A percentile compares a stretch with the other conserved stretches of the same genome.
Evolutionary conservation across 2,797 vertebrate species (phyloP).

Genomic region (Chaetophractus vellerosus): DNA sequence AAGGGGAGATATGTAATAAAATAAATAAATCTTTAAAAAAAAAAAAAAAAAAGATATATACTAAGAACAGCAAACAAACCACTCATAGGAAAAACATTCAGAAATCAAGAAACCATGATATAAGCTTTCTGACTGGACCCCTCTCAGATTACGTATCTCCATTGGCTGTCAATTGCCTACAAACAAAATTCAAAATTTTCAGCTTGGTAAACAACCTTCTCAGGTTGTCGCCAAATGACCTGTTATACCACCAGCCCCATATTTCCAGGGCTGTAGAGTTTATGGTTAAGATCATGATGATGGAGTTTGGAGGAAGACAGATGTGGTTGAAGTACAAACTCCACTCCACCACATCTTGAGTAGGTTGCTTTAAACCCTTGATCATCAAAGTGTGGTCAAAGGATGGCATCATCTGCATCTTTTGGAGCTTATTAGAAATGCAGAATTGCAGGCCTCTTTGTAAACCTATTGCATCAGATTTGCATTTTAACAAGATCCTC

Average conservation of each 20-base stretch:
- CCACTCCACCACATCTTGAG: neutral
- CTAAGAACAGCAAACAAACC: conserved; percentile 41
- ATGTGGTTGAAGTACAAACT: neutral
- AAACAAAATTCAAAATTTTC: conserved; percentile 43
- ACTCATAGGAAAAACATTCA: neutral
- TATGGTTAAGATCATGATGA: neutral
- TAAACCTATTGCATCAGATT: neutral
- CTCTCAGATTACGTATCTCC: conserved; percentile 28
- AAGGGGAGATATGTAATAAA: too few relatives aligned
- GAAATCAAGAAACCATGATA: neutral
- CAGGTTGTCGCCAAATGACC: neutral
- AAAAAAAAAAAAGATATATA: neutral
- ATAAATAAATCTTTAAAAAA: too few relatives aligned
- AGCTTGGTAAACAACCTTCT: neutral
- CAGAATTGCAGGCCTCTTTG: neutral
- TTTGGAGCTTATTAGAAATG: neutral
- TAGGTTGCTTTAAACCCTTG: neutral
- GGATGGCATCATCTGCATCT: neutral
- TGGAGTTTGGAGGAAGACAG: neutral
- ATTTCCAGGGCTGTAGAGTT: neutral
- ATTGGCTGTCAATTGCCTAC: neutral
- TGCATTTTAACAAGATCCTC: conserved; percentile 14
- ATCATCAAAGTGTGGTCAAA: neutral
- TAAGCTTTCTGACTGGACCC: conserved; percentile 26
- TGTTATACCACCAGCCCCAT: neutral